Evolutionary conservation across 2,113 vertebrate species (phyloP), one percentile per base, ranked within the genome.

Genomic region (Oncorhynchus gorbuscha): DNA sequence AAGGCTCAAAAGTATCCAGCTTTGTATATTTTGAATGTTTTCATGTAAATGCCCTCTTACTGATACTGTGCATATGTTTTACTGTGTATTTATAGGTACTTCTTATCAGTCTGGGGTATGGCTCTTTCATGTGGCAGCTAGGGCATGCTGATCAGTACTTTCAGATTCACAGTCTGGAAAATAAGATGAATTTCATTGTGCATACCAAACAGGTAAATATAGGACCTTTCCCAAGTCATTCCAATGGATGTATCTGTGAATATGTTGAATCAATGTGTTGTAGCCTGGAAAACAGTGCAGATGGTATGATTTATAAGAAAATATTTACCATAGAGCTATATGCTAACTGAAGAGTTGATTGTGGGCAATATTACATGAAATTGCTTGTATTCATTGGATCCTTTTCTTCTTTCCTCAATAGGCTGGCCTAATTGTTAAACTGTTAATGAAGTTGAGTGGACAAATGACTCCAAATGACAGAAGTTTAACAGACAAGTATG

Each of bases 181-280:
- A 99, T 87, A 99, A 97, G 92, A 98, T 99, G 95, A 99, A 96
- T 91, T 98, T 99, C 86, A 96, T 98, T 24, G 97, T 99, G 70
- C 97, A 99, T 85, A 99, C 97, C 82, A 99, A 99, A 89, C 98
- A 99, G 95, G 98, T 97, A 91, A 93, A 5, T 35, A 0, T 4
- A 20, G 3, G 3, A 68, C 2, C 2, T 49, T 76, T 9, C n/a
- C 51, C 16, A 35, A 32, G 32, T n/a, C 4, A 14, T 51, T 69
- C 8, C 71, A 45, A n/a, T 58, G n/a, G 4, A 18, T 76, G 45
- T 55, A 28, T 0, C 1, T 59, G 35, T 28, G 16, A 45, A 58
- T 14, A 24, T 24, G 4, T 62, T 20, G 9, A 45, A 45, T 20
- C 51, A 76, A 68, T 35, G 48, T n/a, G 1, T 39, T 45, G 39